phyloP scores from a whole-genome alignment of 2,797 vertebrate species.

The Sebastes paucispinis region DNA sequence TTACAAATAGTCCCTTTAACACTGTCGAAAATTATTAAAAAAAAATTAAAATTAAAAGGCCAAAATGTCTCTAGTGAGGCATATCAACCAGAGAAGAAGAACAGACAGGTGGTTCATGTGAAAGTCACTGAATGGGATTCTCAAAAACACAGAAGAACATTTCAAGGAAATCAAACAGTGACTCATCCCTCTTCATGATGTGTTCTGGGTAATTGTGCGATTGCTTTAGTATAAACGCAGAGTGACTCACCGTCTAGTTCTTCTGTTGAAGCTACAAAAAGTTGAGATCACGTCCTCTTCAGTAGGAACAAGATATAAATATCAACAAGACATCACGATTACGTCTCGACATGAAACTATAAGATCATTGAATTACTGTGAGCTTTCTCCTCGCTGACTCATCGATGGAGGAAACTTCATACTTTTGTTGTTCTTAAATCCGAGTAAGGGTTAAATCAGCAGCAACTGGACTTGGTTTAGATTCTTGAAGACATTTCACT shows the following conservation, averaged over 20 bases:
- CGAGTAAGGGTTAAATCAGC: no score
- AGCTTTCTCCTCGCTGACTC: neutral
- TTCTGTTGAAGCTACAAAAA: neutral
- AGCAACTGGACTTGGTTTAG: no score
- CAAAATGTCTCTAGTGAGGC: no score
- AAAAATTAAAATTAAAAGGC: no score
- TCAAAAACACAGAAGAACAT: no score
- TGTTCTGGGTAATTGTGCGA: conserved; percentile 50
- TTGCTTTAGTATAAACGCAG: conserved; percentile 30
- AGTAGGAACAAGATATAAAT: neutral
- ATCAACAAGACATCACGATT: neutral
- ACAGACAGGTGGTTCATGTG: no score
- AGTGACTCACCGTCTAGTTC: conserved; percentile 17
- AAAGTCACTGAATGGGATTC: no score
- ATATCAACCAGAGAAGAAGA: no score
- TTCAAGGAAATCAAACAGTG: neutral
- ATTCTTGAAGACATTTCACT: no score
- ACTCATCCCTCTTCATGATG: neutral
- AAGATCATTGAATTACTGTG: neutral
- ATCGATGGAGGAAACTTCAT: neutral
- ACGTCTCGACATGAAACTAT: neutral
- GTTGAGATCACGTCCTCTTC: neutral
- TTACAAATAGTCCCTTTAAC: no score
- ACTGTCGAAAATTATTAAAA: no score
- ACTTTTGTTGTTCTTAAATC: neutral